These are phyloP conservation scores for Apodemus speciosus DNA, from an alignment of 2,113 vertebrate species.

Conservation along the genomic window DNA sequence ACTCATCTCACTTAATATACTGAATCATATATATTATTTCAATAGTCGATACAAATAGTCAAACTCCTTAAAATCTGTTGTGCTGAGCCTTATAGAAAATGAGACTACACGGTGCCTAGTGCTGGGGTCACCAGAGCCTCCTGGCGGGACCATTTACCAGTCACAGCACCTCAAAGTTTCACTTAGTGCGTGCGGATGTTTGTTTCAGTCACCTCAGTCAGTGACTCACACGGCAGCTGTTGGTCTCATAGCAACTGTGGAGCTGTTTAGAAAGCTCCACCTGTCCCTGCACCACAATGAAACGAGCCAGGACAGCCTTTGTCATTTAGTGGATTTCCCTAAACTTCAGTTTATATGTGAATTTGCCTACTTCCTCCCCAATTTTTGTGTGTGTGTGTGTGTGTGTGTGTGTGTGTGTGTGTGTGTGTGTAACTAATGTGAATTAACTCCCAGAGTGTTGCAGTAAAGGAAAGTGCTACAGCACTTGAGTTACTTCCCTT, in stretches of 20 bases:
- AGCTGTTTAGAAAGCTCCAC: neutral
- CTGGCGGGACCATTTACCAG: neutral
- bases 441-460: neutral
- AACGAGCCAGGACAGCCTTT: neutral
- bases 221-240: neutral
- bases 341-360: neutral
- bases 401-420: neutral
- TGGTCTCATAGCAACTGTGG: neutral
- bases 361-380: neutral
- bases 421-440: neutral
- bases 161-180: neutral
- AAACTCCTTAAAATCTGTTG: constrained; percentile 29
- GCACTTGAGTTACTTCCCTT: neutral
- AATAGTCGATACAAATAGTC: constrained; percentile 40
- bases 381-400: neutral
- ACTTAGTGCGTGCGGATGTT: neutral
- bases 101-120: neutral
- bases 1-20: neutral
- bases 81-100: neutral
- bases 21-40: constrained; percentile 43
- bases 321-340: neutral
- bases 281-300: neutral
- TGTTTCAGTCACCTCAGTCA: neutral
- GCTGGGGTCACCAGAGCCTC: neutral
- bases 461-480: neutral